Base-by-base conservation (phyloP, 1,140 invertebrate genomes). In the Bombus superbus region DNA sequence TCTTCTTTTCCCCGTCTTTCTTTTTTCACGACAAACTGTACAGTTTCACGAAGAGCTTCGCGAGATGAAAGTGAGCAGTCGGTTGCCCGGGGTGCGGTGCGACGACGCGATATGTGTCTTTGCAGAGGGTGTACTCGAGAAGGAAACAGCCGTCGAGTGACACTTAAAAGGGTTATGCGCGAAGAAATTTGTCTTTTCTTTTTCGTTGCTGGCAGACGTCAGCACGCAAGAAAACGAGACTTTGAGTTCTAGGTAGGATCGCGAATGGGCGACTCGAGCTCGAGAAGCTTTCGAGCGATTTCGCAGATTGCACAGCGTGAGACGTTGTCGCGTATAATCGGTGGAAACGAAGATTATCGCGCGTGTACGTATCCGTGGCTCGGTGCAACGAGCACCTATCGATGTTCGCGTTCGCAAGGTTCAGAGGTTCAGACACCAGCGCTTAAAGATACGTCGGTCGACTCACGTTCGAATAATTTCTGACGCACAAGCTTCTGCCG, bases 281-380 rank as follows among this genome's bases (percentile, higher is more conserved):
- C 0, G 59, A 5, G 59, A 5, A n/a, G 28, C 28, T 62, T 62
- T n/a, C 9, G 0, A n/a, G 28, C 0, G 28, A n/a, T 62, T 11
- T 11, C 11, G 1, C 25, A 28, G 3, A 28, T 62, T 62, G 1
- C 3, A 2, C 28, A 3, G 3, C 3, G 25, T 13, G 59, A 62
- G 4, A 53, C 6, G 15, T 53, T 6, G 6, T 8, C 13, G 13
- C 0, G 18, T 22, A 22, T 5, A 53, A 53, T 2, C 6, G 47
- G 18, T 53, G 0, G 0, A 22, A 53, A 22, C 0, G 47, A 53
- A 53, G 47, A 22, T 53, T 22, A 53, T 53, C 47, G 47, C 38
- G 38, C 3, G 3, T 2, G 38, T 38, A 38, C 38, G 38, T 53
- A 22, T 53, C 47, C 47, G 18, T 22, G 47, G 18, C 47, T 22